These are phyloP conservation scores for Drosophila navojoa DNA, from an alignment of 1,140 invertebrate genomes.

Conservation along the genomic window DNA sequence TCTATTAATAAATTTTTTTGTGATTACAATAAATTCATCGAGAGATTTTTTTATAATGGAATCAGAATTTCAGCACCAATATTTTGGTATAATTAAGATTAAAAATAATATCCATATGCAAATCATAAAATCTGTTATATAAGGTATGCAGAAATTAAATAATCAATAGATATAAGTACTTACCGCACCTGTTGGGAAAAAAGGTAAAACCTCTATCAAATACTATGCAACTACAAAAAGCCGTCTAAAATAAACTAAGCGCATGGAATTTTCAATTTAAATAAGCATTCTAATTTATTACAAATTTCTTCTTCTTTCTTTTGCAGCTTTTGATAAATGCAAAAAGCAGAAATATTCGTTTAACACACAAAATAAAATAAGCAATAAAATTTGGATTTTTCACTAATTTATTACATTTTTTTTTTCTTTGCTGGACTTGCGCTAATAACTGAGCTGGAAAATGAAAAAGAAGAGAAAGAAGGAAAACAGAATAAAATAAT, in stretches of 20 bases:
- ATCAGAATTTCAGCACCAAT: too few relatives aligned
- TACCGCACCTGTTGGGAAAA: slow-evolving; percentile 30
- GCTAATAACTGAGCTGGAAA: slow-evolving; percentile 79
- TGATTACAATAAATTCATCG: too few relatives aligned
- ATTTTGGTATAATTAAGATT: too few relatives aligned
- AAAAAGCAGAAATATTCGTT: slow-evolving; percentile 1
- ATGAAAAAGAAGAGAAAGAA: slow-evolving; percentile 48
- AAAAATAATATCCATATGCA: too few relatives aligned
- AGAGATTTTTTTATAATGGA: too few relatives aligned
- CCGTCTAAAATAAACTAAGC: slow-evolving; percentile 33
- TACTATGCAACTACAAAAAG: slow-evolving; percentile 56
- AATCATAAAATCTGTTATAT: too few relatives aligned
- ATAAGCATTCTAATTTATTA: slow-evolving; percentile 41
- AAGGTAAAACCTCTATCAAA: neutral
- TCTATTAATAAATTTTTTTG: too few relatives aligned
- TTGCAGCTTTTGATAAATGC: slow-evolving; percentile 10
- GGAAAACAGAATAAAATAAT: slow-evolving; percentile 48
- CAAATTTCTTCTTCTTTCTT: slow-evolving; percentile 26
- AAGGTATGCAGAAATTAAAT: neutral
- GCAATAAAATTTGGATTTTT: slow-evolving; percentile 49
- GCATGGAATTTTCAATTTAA: slow-evolving; percentile 19
- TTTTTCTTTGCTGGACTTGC: slow-evolving; percentile 45
- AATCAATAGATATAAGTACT: slow-evolving; percentile 27
- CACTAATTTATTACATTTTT: slow-evolving; percentile 74
- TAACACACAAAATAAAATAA: slow-evolving; percentile 46